Evolutionary conservation across 2,113 vertebrate species (phyloP).

Genomic region (Terrapene triunguis): DNA sequence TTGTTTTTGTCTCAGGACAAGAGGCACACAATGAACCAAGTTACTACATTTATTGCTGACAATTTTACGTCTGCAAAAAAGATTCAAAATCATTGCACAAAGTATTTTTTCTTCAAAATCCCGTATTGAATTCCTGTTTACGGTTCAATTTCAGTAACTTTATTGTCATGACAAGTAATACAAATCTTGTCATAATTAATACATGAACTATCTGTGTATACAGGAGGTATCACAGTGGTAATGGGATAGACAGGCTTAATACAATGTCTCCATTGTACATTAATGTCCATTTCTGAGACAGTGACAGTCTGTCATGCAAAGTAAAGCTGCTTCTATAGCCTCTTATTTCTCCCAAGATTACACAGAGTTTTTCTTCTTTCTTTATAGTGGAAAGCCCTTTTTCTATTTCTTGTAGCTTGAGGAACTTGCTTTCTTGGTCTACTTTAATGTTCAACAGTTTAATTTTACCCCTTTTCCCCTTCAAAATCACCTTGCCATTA

Average conservation of each 20-base stretch:
- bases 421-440: neutral
- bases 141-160: neutral
- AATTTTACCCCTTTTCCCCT: neutral
- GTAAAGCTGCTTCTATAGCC: neutral
- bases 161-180: neutral
- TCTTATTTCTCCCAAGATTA: neutral
- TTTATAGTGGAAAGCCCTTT: neutral
- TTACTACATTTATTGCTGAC: neutral
- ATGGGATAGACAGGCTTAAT: neutral
- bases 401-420: neutral
- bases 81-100: neutral
- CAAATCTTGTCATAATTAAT: neutral
- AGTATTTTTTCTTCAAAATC: neutral
- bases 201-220: neutral
- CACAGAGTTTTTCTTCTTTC: neutral
- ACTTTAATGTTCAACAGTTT: neutral
- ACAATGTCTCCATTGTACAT: neutral
- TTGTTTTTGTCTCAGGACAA: neutral
- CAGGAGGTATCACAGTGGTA: neutral
- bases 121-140: neutral
- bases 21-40: neutral
- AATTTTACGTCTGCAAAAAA: fast-evolving
- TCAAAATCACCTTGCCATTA: neutral
- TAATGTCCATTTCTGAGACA: neutral
- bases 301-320: neutral